Conservation (phyloP, 2,113 vertebrate species). For the Atractosteus spatula region DNA sequence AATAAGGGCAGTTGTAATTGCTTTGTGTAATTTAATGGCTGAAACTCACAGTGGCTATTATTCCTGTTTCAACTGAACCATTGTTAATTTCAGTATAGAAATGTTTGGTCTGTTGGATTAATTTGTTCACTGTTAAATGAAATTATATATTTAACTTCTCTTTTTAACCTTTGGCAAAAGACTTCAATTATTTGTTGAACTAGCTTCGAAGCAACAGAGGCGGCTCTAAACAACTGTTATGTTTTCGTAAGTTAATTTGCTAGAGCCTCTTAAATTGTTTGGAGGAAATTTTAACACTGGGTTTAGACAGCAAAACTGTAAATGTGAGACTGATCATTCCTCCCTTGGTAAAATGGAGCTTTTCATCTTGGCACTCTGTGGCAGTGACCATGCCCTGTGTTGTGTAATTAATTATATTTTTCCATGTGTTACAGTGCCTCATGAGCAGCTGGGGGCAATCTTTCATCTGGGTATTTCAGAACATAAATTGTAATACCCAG, state of each 20-base stretch:
- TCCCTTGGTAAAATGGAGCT: not conserved
- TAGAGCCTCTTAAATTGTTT: too few species aligned
- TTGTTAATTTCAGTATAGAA: conserved; percentile 20
- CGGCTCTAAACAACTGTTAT: not conserved
- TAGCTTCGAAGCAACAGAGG: too few species aligned
- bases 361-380: conserved; percentile 19
- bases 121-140: conserved; percentile 30
- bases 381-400: conserved; percentile 54
- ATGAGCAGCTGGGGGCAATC: conserved; percentile 55
- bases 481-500: not conserved
- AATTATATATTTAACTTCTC: conserved; percentile 24
- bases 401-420: conserved; percentile 67
- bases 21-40: not conserved
- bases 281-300: too few species aligned
- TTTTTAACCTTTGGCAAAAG: conserved; percentile 16
- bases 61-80: not conserved
- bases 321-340: not conserved
- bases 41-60: not conserved
- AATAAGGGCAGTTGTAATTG: not conserved
- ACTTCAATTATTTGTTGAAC: too few species aligned
- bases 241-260: too few species aligned
- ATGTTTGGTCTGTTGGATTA: conserved; percentile 26
- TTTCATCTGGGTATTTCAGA: conserved; percentile 38
- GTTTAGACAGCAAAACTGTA: not conserved
- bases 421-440: conserved; percentile 63